Base-by-base conservation (phyloP, 2,113 vertebrate species). In the Xiphorhynchus elegans region DNA sequence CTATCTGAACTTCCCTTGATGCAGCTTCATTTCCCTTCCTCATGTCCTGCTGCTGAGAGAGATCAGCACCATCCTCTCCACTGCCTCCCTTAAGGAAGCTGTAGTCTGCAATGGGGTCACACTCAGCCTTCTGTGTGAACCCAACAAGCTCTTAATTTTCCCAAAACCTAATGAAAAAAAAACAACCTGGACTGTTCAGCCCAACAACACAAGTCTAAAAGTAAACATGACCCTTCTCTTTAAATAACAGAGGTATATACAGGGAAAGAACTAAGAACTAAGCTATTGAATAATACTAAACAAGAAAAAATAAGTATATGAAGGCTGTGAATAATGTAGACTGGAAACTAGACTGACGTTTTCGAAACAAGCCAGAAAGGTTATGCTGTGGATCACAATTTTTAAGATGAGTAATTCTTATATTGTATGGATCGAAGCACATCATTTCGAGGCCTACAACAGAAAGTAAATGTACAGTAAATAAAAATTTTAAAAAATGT, bases 31-130 rank as follows among this genome's bases (percentile, higher is more conserved):
- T 31, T 21, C 28, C 15, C 31, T 37, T 67, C n/a, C 25, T 28
- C 0, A 0, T 17, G 15, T 52, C 11, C 46, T 44, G 3, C 20
- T 0, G 0, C 26, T 56, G 11, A 63, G 6, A 73, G 7, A 56
- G 35, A 73, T 21, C 50, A 56, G 33, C 40, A 77, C 12, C 39
- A 64, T 4, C 11, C 1, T 0, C 6, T 26, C 18, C 10, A 2
- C 63, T 47, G 13, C 11, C 12, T 8, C 2, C 24, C 16, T 5
- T 17, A 25, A 78, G 50, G 20, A 85, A 74, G 50, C 1, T 58
- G 31, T 15, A 69, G 40, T 8, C 40, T 74, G 31, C 4, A 0
- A 4, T 2, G 3, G 28, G 10, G 28, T 9, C 31, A 35, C 14
- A 8, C 11, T 87, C 33, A 66, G 18, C 23, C 26, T 81, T 47